Evolutionary conservation across 2,113 vertebrate genomes (phyloP).

Genomic region (Eulacestoma nigropectus): DNA sequence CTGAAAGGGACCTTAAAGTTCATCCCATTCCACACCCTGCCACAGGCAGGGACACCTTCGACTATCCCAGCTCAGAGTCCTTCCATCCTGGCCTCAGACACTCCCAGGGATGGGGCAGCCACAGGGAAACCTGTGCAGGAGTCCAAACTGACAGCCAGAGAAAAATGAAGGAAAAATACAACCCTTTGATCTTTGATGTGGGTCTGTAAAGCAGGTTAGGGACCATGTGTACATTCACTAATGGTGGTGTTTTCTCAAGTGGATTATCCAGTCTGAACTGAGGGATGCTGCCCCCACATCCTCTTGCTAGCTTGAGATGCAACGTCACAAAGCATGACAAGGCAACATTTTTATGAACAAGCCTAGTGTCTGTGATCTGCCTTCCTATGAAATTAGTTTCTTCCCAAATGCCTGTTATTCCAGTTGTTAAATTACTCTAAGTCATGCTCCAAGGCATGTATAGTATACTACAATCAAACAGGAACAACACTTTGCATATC

Average conservation of each 20-base stretch:
- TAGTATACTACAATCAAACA: slow-evolving; percentile 70
- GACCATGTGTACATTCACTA: background rate
- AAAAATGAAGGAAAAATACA: background rate
- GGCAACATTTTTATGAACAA: slow-evolving; percentile 69
- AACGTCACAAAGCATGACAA: slow-evolving; percentile 40
- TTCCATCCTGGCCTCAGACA: background rate
- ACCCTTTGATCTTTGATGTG: background rate
- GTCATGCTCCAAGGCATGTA: slow-evolving; percentile 76
- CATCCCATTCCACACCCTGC: rapidly evolving
- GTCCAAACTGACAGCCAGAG: background rate
- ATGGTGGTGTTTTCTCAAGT: background rate
- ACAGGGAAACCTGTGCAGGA: background rate
- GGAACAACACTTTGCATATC: slow-evolving; percentile 70
- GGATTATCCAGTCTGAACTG: background rate
- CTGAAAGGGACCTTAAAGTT: background rate
- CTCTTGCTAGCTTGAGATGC: background rate
- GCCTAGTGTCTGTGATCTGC: slow-evolving; percentile 60
- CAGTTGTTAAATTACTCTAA: slow-evolving; percentile 78
- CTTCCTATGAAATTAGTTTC: slow-evolving; percentile 73
- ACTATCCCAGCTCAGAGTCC: background rate
- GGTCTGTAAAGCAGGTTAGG: background rate
- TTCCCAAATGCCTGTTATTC: slow-evolving; percentile 76
- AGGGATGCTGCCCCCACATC: background rate
- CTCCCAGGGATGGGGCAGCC: background rate
- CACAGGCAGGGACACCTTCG: background rate